These are phyloP conservation scores for Dolichoris vasculosae DNA, from an alignment of 1,140 invertebrate genomes.

Conservation along the genomic window DNA sequence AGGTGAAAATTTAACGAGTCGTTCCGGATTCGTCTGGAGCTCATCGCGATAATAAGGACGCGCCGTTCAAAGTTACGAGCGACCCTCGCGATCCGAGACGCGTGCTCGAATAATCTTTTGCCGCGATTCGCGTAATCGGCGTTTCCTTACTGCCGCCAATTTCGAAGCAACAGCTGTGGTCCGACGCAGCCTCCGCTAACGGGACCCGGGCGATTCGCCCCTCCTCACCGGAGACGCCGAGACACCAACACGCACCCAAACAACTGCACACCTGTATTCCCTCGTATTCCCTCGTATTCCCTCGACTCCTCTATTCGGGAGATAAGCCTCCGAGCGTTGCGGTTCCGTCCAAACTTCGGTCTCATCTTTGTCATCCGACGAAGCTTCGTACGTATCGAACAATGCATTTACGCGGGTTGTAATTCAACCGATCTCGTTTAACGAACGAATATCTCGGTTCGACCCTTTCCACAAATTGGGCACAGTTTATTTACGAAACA, in stretches of 20 bases:
- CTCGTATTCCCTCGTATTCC: too few relatives aligned
- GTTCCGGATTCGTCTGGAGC: neutral
- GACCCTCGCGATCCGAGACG: neutral
- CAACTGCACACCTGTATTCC: too few relatives aligned
- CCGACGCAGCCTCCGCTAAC: neutral
- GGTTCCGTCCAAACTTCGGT: too few relatives aligned
- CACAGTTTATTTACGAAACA: neutral
- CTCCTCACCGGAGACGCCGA: neutral
- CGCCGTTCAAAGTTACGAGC: neutral
- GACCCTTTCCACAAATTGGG: neutral
- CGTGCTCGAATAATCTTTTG: neutral
- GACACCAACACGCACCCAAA: too few relatives aligned
- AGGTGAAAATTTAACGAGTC: neutral
- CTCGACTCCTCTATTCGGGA: neutral
- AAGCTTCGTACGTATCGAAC: too few relatives aligned
- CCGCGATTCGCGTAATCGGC: neutral
- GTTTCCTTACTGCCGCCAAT: neutral
- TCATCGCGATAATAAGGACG: neutral
- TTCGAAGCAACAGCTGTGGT: neutral
- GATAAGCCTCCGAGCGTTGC: neutral
- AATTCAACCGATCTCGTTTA: too few relatives aligned
- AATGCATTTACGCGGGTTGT: too few relatives aligned
- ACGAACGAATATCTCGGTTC: neutral
- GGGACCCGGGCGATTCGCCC: neutral
- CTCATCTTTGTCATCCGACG: too few relatives aligned